A percentile compares a stretch with the other conserved stretches of the same genome.
phyloP scores from a whole-genome alignment of 2,888 invertebrate genomes.

The Chaetoderma sp. region DNA sequence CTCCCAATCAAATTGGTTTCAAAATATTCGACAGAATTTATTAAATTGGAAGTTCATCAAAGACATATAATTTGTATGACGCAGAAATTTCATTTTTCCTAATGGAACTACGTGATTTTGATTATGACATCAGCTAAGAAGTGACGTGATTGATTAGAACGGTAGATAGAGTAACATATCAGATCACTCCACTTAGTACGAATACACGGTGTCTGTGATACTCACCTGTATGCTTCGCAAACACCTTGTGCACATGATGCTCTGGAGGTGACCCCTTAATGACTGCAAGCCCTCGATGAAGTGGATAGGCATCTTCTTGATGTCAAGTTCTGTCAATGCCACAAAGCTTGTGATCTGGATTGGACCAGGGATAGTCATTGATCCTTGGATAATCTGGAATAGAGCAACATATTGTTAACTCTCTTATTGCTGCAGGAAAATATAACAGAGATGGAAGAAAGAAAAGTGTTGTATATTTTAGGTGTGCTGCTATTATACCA shows the following conservation, averaged over 20 bases:
- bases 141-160: too few relatives aligned
- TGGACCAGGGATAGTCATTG: slow-evolving; percentile 52
- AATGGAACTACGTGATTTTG: too few relatives aligned
- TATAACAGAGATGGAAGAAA: neutral
- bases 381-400: slow-evolving; percentile 52
- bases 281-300: slow-evolving; percentile 60
- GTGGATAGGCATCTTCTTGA: slow-evolving; percentile 61
- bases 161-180: too few relatives aligned
- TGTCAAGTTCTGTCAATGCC: slow-evolving; percentile 51
- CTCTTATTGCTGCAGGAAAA: neutral
- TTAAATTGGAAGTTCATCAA: too few relatives aligned
- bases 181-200: too few relatives aligned
- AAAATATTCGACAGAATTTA: too few relatives aligned
- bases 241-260: slow-evolving; percentile 48
- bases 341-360: slow-evolving; percentile 55
- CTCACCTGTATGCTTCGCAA: slow-evolving; percentile 50
- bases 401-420: neutral
- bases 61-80: too few relatives aligned
- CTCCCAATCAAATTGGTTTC: too few relatives aligned
- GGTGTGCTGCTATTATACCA: too few relatives aligned
- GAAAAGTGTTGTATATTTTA: neutral
- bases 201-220: too few relatives aligned
- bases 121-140: too few relatives aligned
- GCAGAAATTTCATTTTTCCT: too few relatives aligned
- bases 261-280: slow-evolving; percentile 47